Evolutionary conservation across 1,140 invertebrate species (phyloP).

Genomic region (Bombus confusus): DNA sequence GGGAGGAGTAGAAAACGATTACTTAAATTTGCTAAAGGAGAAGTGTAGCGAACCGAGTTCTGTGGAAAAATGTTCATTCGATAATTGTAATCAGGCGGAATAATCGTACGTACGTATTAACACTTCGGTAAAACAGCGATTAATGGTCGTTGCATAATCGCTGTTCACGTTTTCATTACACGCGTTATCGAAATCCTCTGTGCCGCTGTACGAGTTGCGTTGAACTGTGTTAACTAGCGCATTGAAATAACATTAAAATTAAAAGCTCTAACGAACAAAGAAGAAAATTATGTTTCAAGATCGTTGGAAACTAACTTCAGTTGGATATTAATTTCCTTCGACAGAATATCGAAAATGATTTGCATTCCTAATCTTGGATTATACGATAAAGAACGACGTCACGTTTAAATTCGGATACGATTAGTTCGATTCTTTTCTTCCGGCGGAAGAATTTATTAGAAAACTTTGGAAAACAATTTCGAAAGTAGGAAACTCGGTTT

Average conservation of each 20-base stretch:
- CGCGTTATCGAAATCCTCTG: background rate
- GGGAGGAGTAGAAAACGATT: background rate
- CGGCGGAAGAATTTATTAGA: background rate
- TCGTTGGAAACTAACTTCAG: background rate
- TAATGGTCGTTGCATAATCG: background rate
- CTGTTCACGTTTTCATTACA: conserved; percentile 8
- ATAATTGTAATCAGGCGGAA: conserved; percentile 1
- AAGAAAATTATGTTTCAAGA: background rate
- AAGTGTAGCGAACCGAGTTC: too few relatives aligned
- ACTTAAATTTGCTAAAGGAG: too few relatives aligned
- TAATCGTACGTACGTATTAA: conserved; percentile 14
- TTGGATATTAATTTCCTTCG: background rate
- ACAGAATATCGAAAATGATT: rapidly evolving
- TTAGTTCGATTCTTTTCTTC: background rate
- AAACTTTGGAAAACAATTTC: background rate
- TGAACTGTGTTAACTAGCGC: background rate
- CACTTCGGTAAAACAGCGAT: background rate
- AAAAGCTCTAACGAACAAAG: too few relatives aligned
- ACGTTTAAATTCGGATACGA: too few relatives aligned
- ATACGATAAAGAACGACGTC: too few relatives aligned
- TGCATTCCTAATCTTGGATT: background rate
- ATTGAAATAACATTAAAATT: background rate
- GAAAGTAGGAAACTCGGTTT: background rate
- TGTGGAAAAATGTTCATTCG: background rate
- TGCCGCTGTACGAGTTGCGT: background rate